Evolutionary conservation across 1,140 invertebrate genomes (phyloP).

Genomic region (Delia radicum): DNA sequence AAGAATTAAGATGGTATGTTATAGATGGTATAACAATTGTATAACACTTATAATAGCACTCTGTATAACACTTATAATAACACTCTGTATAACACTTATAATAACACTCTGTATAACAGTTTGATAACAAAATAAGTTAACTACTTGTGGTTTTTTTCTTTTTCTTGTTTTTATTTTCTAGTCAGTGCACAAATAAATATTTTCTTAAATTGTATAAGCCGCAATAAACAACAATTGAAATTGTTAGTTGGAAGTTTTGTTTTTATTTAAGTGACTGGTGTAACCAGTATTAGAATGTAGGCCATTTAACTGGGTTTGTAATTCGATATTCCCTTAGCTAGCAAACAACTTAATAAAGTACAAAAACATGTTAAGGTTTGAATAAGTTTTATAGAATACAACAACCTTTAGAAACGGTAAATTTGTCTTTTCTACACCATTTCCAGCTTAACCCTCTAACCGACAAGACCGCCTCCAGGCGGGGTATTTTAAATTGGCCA

Average conservation of each 20-base stretch:
- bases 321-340: background rate
- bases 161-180: background rate
- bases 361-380: background rate
- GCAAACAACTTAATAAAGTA: background rate
- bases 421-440: too few relatives aligned
- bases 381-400: background rate
- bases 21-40: too few relatives aligned
- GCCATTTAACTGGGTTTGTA: background rate
- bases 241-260: background rate
- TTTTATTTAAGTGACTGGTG: background rate
- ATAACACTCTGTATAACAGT: background rate
- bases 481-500: too few relatives aligned
- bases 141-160: background rate
- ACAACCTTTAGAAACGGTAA: background rate
- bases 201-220: background rate
- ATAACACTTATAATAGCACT: too few relatives aligned
- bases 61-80: too few relatives aligned
- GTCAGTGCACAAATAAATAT: background rate
- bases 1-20: too few relatives aligned
- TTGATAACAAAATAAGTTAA: background rate
- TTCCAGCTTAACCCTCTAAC: too few relatives aligned
- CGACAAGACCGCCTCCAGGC: too few relatives aligned
- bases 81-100: background rate
- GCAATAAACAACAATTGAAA: background rate
- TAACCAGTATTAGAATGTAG: background rate